phyloP scores from a whole-genome alignment of 35 echinoderm and acorn worm genomes.

The Lytechinus variegatus region DNA sequence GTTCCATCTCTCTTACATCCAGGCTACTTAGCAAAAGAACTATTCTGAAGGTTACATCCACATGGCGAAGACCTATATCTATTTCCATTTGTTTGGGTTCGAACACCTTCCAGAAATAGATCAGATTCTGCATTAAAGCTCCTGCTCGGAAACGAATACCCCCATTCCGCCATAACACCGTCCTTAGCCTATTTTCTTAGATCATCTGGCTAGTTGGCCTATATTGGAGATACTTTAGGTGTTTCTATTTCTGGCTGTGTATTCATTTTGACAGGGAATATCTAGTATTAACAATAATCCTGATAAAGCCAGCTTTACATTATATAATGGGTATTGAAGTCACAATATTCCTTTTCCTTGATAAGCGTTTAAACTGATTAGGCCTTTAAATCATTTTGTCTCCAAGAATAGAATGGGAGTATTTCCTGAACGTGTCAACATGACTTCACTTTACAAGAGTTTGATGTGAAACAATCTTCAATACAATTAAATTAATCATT shows the following conservation, averaged over 20 bases:
- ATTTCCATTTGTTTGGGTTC: slow-evolving; percentile 27
- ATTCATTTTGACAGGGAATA: background rate
- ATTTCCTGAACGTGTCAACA: no score
- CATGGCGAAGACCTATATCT: background rate
- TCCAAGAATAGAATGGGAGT: no score
- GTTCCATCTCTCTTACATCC: background rate
- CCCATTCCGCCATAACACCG: background rate
- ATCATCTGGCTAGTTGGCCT: background rate
- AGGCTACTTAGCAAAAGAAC: background rate
- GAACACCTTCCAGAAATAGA: slow-evolving; percentile 1
- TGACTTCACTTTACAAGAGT: no score
- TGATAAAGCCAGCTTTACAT: background rate
- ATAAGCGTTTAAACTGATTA: background rate
- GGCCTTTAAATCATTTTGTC: background rate
- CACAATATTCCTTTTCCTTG: background rate
- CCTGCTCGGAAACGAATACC: background rate
- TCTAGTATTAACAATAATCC: background rate
- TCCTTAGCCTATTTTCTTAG: background rate
- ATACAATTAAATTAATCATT: no score
- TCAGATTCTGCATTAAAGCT: background rate
- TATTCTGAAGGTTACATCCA: slow-evolving; percentile 4
- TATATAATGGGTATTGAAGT: background rate
- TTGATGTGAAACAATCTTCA: no score
- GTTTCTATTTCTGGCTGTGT: background rate
- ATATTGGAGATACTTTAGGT: background rate